Percentiles rank a stretch among this genome's conserved stretches.
Conservation (phyloP, 53 echinoderm and acorn worm genomes). For the Actinopyga echinites region DNA sequence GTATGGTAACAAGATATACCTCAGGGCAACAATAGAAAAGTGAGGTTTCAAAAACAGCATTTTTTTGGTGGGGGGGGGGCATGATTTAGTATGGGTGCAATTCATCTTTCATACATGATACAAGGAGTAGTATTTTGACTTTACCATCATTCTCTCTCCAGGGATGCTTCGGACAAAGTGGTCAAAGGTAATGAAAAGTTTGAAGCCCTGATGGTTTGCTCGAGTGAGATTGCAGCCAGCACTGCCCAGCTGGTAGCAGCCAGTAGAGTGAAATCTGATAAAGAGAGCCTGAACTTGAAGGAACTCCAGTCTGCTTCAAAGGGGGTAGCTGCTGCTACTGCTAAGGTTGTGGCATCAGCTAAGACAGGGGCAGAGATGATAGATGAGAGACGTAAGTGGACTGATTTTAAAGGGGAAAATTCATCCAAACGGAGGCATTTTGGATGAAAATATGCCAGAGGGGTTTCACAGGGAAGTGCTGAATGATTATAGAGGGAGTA, state of each 20-base stretch:
- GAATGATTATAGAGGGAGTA: too few species aligned
- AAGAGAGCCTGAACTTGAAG: conserved; percentile 76
- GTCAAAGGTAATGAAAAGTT: conserved; percentile 86
- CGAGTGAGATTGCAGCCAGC: conserved; percentile 92
- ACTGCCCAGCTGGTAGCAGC: conserved; percentile 96
- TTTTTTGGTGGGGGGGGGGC: too few species aligned
- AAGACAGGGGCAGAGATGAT: conserved; percentile 93
- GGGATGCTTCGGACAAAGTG: conserved; percentile 85
- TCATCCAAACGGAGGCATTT: too few species aligned
- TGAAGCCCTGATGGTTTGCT: conserved; percentile 91
- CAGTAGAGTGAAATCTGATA: conserved; percentile 81
- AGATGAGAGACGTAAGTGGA: conserved; percentile 77
- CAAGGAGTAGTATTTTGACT: too few species aligned
- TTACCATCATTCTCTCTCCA: conserved; percentile 3
- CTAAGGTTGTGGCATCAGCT: conserved; percentile 86
- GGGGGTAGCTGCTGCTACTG: conserved; percentile 79
- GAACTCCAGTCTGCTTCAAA: conserved; percentile 69
- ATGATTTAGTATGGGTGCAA: too few species aligned
- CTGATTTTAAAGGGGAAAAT: not conserved
- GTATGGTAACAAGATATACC: too few species aligned
- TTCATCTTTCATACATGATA: too few species aligned
- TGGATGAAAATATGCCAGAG: too few species aligned
- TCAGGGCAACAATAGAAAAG: too few species aligned
- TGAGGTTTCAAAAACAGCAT: too few species aligned
- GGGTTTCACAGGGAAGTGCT: too few species aligned